These are phyloP conservation scores for Ganaspis brasiliensis DNA, from an alignment of 2,888 invertebrate species.

Conservation along the genomic window DNA sequence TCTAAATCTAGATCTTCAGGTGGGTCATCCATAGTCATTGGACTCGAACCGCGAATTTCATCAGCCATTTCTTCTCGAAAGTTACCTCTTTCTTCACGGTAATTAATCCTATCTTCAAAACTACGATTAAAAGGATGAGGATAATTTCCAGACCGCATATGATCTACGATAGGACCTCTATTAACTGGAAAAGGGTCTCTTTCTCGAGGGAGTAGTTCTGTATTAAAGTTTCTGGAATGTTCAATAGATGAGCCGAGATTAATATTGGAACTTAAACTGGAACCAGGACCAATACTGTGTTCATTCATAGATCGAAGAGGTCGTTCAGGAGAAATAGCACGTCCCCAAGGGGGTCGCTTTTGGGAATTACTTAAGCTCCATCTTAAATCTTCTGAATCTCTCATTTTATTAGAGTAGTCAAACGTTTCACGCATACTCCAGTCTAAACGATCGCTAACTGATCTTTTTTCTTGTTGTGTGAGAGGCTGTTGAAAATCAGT, in stretches of 20 bases:
- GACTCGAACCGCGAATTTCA: conserved; percentile 72
- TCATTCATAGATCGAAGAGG: conserved; percentile 26
- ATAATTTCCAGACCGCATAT: conserved; percentile 26
- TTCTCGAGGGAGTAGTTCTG: not conserved
- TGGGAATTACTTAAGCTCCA: conserved; percentile 73
- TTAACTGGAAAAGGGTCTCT: conserved; percentile 9
- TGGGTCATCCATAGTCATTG: conserved; percentile 70
- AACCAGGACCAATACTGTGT: not conserved
- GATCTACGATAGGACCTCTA: not conserved
- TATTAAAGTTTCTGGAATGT: conserved; percentile 19
- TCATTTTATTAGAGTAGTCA: conserved; percentile 68
- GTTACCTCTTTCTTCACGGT: conserved; percentile 63
- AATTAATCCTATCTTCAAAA: conserved; percentile 30
- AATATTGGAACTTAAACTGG: conserved; percentile 13
- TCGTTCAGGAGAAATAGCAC: conserved; percentile 33
- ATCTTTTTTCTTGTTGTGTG: conserved; percentile 65
- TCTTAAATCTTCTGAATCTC: conserved; percentile 74
- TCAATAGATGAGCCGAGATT: conserved; percentile 15
- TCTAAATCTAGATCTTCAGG: conserved; percentile 68
- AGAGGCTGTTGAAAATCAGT: conserved; percentile 58
- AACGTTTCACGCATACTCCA: conserved; percentile 74
- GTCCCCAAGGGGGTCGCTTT: conserved; percentile 49
- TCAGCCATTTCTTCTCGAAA: conserved; percentile 69
- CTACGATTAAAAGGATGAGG: not conserved
- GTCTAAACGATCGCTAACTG: conserved; percentile 75